Conservation (phyloP, 2,797 vertebrate species). For the Pangasius sanitwongsei region DNA sequence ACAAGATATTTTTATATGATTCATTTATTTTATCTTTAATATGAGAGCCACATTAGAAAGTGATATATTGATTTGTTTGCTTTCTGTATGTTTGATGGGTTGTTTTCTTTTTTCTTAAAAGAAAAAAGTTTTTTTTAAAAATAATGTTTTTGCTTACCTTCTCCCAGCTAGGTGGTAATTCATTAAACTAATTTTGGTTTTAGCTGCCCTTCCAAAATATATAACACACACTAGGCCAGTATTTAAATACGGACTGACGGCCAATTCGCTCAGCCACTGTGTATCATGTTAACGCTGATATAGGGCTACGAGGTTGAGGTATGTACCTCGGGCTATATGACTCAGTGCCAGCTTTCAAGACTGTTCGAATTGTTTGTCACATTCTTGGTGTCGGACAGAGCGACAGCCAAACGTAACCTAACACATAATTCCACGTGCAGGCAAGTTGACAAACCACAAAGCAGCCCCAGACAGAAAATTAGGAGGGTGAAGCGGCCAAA, state of each 20-base stretch:
- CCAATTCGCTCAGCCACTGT: slow-evolving; percentile 31
- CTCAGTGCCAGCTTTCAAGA: slow-evolving; percentile 59
- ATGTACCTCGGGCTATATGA: slow-evolving; percentile 59
- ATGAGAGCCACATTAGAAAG: not conserved
- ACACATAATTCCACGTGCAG: slow-evolving; percentile 55
- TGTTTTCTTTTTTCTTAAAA: not conserved
- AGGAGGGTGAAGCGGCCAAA: slow-evolving; percentile 71
- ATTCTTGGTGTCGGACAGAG: slow-evolving; percentile 66
- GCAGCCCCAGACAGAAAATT: slow-evolving; percentile 77
- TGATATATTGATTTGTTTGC: slow-evolving; percentile 1
- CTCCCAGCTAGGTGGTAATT: slow-evolving; percentile 27
- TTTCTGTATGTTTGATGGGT: not conserved
- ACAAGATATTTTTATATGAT: not conserved
- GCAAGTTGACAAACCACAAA: slow-evolving; percentile 65
- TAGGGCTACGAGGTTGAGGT: slow-evolving; percentile 49
- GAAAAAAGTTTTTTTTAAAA: not conserved
- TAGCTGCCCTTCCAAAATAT: slow-evolving; percentile 32
- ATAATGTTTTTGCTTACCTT: not conserved
- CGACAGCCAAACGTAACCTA: slow-evolving; percentile 62
- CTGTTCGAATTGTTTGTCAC: slow-evolving; percentile 72
- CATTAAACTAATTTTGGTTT: slow-evolving; percentile 48
- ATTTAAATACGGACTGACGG: slow-evolving; percentile 10
- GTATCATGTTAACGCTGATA: slow-evolving; percentile 52
- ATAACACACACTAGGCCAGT: slow-evolving; percentile 32
- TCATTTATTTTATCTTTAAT: not conserved